Evolutionary conservation across 2,797 vertebrate genomes (phyloP).

Genomic region (Neosalanx taihuensis): DNA sequence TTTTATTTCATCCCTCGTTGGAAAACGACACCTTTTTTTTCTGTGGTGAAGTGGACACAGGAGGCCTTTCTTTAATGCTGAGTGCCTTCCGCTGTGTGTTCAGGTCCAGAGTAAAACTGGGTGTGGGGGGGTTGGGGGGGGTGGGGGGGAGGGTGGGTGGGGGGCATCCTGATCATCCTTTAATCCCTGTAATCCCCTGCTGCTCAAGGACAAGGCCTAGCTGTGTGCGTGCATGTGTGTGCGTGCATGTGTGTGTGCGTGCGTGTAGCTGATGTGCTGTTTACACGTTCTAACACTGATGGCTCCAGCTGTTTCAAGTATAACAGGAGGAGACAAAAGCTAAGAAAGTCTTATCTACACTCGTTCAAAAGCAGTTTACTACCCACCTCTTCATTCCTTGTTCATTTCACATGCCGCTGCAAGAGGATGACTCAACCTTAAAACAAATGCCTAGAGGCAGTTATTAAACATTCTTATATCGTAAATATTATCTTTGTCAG

Average conservation of each 20-base stretch:
- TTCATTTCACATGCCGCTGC: background rate
- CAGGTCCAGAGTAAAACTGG: slow-evolving; percentile 50
- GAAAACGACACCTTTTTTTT: slow-evolving; percentile 56
- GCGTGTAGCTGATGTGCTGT: slow-evolving; percentile 43
- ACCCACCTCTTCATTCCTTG: background rate
- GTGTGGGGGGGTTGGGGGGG: slow-evolving; percentile 32
- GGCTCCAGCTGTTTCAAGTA: slow-evolving; percentile 44
- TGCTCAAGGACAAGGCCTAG: slow-evolving; percentile 61
- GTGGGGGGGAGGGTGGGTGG: slow-evolving; percentile 31
- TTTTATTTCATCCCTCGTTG: slow-evolving; percentile 41
- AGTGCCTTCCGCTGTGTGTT: slow-evolving; percentile 39
- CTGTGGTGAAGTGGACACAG: slow-evolving; percentile 52
- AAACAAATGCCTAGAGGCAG: too few species aligned
- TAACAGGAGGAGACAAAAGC: slow-evolving; percentile 41
- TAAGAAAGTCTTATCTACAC: slow-evolving; percentile 39
- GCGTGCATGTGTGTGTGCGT: slow-evolving; percentile 19
- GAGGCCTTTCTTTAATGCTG: slow-evolving; percentile 61
- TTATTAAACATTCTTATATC: background rate
- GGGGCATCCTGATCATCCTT: slow-evolving; percentile 70
- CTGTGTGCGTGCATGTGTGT: slow-evolving; percentile 44
- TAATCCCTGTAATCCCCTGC: slow-evolving; percentile 79
- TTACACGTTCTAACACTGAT: slow-evolving; percentile 50
- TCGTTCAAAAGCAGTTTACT: slow-evolving; percentile 22
- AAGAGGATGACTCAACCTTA: background rate
- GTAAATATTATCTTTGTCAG: background rate